phyloP scores from a whole-genome alignment of 2,888 invertebrate genomes.

The Apantesis nais region DNA sequence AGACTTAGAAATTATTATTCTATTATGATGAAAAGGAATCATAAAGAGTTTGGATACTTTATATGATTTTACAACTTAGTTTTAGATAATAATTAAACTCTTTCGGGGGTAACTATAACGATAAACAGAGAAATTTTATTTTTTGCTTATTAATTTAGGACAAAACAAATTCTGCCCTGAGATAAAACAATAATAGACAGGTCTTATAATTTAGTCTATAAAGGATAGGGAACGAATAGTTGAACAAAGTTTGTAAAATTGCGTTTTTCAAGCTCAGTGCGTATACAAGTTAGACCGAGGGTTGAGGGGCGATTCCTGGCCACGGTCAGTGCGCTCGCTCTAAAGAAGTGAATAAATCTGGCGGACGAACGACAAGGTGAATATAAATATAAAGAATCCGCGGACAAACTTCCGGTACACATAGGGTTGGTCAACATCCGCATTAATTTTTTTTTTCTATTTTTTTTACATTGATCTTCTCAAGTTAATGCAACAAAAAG shows the following conservation, averaged over 20 bases:
- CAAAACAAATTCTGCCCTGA: not conserved
- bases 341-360: slow-evolving; percentile 86
- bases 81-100: too few species aligned
- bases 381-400: slow-evolving; percentile 85
- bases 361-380: slow-evolving; percentile 81
- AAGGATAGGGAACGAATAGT: too few species aligned
- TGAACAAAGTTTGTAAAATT: not conserved
- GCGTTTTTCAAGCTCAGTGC: slow-evolving; percentile 47
- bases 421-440: slow-evolving; percentile 61
- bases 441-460: too few species aligned
- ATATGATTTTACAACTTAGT: too few species aligned
- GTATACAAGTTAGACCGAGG: slow-evolving; percentile 53
- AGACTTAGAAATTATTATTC: not conserved
- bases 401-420: slow-evolving; percentile 78
- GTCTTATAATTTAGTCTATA: not conserved
- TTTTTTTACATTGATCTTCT: too few species aligned
- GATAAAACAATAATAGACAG: too few species aligned
- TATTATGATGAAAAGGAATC: not conserved
- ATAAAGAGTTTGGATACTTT: not conserved
- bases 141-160: not conserved
- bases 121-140: not conserved
- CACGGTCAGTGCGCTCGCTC: slow-evolving; percentile 82
- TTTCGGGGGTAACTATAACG: too few species aligned
- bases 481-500: too few species aligned
- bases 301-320: slow-evolving; percentile 61